Evolutionary conservation across 2,888 invertebrate species (phyloP), one percentile per base, ranked within the genome.

Genomic region (Lasioglossum vierecki): DNA sequence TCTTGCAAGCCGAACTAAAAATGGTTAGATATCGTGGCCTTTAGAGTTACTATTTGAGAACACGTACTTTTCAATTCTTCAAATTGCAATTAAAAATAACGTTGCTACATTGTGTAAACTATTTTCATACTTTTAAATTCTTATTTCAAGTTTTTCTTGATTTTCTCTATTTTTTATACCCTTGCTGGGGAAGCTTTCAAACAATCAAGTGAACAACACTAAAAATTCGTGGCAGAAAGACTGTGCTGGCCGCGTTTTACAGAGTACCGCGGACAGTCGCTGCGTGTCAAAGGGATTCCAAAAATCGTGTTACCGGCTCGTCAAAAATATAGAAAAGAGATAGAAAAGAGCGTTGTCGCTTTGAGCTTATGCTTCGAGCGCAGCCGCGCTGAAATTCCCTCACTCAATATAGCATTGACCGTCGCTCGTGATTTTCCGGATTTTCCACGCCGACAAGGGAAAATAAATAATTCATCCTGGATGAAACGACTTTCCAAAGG

Each of bases 341-440:
- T 41, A 4, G 57, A 72, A 83, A 49, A 41, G 13, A 57, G 79
- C 72, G 71, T 41, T 60, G 49, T n/a, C 35, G 73, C n/a, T 68
- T 57, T 46, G 35, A 9, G 30, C 1, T 49, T 9, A 44, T 11
- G 46, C 70, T 53, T 63, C 46, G 68, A 68, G 82, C 86, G 86
- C 85, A 82, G 76, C 8, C 80, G 86, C 76, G 74, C 60, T 74
- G 79, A 80, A 82, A 75, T 89, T 87, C 85, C 76, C 46, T 46
- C 80, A 4, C 44, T 82, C 86, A 91, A 91, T 92, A 88, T 88
- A 86, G 86, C 88, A 88, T 89, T 90, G 90, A 92, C 91, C 87
- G 89, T 90, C 90, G 88, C 75, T 76, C 86, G 57, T 80, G 70
- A 68, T 26, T 76, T 39, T 35, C 4, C 22, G 72, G 11, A 18